Evolutionary conservation across 2,113 vertebrate species (phyloP).

Genomic region (Galemys pyrenaicus): DNA sequence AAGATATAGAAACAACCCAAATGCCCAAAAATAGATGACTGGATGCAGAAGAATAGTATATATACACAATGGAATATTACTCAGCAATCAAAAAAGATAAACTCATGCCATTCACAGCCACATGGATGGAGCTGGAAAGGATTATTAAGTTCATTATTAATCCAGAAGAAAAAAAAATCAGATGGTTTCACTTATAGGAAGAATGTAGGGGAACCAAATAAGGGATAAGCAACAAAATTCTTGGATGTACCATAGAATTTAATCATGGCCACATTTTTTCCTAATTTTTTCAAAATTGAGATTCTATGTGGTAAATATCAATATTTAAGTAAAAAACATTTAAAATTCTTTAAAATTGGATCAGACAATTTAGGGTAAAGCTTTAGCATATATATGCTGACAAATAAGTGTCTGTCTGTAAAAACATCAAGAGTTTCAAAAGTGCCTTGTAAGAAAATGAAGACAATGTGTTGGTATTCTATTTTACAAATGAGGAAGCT

Average conservation of each 20-base stretch:
- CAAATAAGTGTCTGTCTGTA: background rate
- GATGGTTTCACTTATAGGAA: too few relatives aligned
- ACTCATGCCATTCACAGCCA: background rate
- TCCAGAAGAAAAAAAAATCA: too few relatives aligned
- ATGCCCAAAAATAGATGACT: too few relatives aligned
- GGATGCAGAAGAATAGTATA: too few relatives aligned
- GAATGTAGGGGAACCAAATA: too few relatives aligned
- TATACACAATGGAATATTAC: too few relatives aligned
- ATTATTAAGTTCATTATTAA: too few relatives aligned
- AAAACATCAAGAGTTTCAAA: conserved; percentile 3
- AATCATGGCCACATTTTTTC: background rate
- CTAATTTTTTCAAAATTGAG: conserved; percentile 43
- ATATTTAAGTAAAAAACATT: conserved; percentile 10
- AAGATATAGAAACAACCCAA: too few relatives aligned
- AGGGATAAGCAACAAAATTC: background rate
- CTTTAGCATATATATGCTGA: conserved; percentile 1
- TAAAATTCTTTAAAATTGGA: conserved; percentile 22
- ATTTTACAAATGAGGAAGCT: background rate
- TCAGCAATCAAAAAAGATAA: background rate
- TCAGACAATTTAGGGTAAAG: conserved; percentile 3
- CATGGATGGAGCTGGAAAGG: too few relatives aligned
- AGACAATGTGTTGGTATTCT: background rate
- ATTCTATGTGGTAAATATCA: conserved; percentile 26
- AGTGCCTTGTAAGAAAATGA: background rate
- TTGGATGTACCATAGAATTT: background rate